These are phyloP conservation scores for Dreissena polymorpha DNA, from an alignment of 1,140 invertebrate species.

Conservation along the genomic window DNA sequence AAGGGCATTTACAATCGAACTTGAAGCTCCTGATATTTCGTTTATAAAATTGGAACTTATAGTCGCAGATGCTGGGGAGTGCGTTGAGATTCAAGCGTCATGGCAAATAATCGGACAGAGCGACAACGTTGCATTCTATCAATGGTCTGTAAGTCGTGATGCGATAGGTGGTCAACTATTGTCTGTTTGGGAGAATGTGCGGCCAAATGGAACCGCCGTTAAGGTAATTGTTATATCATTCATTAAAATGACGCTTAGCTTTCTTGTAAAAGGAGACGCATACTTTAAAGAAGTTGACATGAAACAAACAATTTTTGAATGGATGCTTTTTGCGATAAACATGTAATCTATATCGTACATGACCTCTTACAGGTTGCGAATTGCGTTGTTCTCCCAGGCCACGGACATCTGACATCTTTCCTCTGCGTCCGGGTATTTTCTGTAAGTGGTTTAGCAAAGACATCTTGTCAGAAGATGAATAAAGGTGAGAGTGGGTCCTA, in stretches of 20 bases:
- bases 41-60: not conserved
- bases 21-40: not conserved
- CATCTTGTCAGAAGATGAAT: not conserved
- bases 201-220: not conserved
- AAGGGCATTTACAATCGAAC: conserved; percentile 8
- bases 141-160: conserved; percentile 17
- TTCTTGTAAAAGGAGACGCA: too few relatives aligned
- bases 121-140: conserved; percentile 3
- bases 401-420: conserved; percentile 8
- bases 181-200: not conserved
- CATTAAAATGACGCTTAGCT: too few relatives aligned
- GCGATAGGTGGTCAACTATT: not conserved
- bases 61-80: not conserved
- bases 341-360: not conserved
- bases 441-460: not conserved
- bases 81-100: not conserved
- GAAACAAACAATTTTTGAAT: too few relatives aligned
- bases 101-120: conserved; percentile 9
- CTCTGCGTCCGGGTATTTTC: conserved; percentile 15
- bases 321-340: too few relatives aligned
- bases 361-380: conserved; percentile 6
- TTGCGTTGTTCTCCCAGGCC: conserved; percentile 11
- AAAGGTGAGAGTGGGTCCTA: not conserved
- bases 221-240: not conserved
- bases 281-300: too few relatives aligned